Base-by-base conservation (phyloP, 2,113 vertebrate genomes). In the Gobiocypris rarus region DNA sequence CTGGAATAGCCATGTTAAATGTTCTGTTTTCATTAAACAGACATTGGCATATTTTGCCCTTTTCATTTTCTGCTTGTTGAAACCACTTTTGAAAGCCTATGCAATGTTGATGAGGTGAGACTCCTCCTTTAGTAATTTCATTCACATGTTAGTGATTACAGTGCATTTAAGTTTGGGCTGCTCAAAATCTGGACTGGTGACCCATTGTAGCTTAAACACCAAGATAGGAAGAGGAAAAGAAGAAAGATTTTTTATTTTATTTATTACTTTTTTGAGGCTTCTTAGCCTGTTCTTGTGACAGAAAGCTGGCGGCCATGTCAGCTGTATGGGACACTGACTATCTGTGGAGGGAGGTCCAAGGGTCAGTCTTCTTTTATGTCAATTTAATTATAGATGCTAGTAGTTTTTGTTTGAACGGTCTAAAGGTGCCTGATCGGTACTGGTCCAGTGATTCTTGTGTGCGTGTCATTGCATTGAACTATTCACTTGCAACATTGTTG, bases 291-390 rank as follows among this genome's bases (percentile, higher is more conserved):
- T 65, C 48, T 13, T 48, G 24, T 19, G 79, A 26, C 31, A 61
- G 74, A 71, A 76, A 85, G 28, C 82, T 81, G 76, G 69, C 58
- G 31, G 75, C 48, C 26, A 87, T 89, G 89, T 86, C 84, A 1
- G 75, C 67, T 3, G 34, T 34, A 5, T 88, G 90, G 89, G 86
- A 84, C 69, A 88, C 50, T 17, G 89, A 90, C 65, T 91, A 91
- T 71, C 78, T 82, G 69, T 92, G 91, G 89, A 87, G 88, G 19
- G 85, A 89, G 67, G 76, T 31, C 14, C 86, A 89, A 19, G 89
- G 91, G 92, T 92, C 79, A 83, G 19, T 77, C 75, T 38, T 73
- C 65, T 81, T 81, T 81, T 11, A n/a, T 82, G 26, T 82, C 45
- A 28, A 67, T 70, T n/a, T 70, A 19, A 54, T 34, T 50, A 52